These are phyloP conservation scores for Squalus acanthias DNA, from an alignment of 2,797 vertebrate genomes.

Conservation along the genomic window DNA sequence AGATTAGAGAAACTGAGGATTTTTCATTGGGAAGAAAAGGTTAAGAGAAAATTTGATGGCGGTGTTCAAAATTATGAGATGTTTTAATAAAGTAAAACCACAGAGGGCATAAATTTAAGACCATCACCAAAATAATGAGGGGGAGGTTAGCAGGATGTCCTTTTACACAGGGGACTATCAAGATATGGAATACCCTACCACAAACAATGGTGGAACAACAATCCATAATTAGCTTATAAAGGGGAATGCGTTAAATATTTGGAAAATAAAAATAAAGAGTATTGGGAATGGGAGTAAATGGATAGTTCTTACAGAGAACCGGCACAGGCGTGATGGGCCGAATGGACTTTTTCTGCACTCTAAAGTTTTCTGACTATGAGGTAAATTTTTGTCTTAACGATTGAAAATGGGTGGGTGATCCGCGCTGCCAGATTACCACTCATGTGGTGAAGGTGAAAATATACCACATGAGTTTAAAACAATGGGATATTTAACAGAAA, in stretches of 20 bases:
- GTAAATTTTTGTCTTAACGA: not conserved
- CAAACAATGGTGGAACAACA: too few relatives aligned
- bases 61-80: not conserved
- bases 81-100: not conserved
- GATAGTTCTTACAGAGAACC: not conserved
- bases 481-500: not conserved
- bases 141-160: too few relatives aligned
- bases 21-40: not conserved
- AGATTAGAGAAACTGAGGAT: not conserved
- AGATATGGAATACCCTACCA: not conserved
- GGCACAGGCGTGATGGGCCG: not conserved
- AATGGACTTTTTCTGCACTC: not conserved
- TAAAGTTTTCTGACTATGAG: not conserved
- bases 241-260: not conserved
- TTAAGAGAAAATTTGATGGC: not conserved
- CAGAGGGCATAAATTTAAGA: not conserved
- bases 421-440: not conserved
- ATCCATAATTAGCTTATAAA: too few relatives aligned
- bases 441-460: not conserved
- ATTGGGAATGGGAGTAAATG: not conserved
- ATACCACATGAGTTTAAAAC: not conserved
- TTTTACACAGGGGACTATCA: not conserved
- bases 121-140: too few relatives aligned
- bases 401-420: not conserved
- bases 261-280: not conserved